Conservation (phyloP, 2,797 vertebrate species). For the Eulemur coronatus region DNA sequence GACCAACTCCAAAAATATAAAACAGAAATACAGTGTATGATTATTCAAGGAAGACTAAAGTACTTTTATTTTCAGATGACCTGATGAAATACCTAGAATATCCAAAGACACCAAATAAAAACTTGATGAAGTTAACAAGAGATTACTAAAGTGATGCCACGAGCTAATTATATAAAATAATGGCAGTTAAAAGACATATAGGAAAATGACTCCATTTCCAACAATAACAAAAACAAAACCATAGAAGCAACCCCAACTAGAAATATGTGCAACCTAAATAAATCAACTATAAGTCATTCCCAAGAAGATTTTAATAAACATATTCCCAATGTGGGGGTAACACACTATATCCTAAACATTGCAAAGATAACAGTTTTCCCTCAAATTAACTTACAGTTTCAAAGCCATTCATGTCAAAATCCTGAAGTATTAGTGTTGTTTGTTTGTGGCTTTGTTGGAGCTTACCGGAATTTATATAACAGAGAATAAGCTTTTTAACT, state of each 20-base stretch:
- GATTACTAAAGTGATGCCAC: not conserved
- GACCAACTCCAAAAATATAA: not conserved
- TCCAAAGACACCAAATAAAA: slow-evolving; percentile 21
- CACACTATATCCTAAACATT: not conserved
- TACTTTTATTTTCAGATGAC: not conserved
- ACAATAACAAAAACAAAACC: not conserved
- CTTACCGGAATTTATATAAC: not conserved
- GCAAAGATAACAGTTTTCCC: not conserved
- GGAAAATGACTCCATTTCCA: not conserved
- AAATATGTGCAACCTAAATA: not conserved
- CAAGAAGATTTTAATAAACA: not conserved
- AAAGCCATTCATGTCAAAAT: not conserved
- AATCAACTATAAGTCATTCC: not conserved
- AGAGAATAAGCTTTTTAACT: not conserved
- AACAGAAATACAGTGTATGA: not conserved
- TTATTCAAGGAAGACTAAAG: not conserved
- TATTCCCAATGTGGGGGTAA: not conserved
- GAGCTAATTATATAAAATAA: not conserved
- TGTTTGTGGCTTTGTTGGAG: not conserved
- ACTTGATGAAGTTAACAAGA: not conserved
- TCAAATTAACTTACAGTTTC: not conserved
- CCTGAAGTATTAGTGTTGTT: not conserved
- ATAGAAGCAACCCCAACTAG: not conserved
- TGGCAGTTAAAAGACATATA: not conserved
- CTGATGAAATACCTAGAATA: slow-evolving; percentile 21